A percentile compares a stretch with the other conserved stretches of the same genome.
phyloP scores from a whole-genome alignment of 2,113 vertebrate species.

The Pyxicephalus adspersus region DNA sequence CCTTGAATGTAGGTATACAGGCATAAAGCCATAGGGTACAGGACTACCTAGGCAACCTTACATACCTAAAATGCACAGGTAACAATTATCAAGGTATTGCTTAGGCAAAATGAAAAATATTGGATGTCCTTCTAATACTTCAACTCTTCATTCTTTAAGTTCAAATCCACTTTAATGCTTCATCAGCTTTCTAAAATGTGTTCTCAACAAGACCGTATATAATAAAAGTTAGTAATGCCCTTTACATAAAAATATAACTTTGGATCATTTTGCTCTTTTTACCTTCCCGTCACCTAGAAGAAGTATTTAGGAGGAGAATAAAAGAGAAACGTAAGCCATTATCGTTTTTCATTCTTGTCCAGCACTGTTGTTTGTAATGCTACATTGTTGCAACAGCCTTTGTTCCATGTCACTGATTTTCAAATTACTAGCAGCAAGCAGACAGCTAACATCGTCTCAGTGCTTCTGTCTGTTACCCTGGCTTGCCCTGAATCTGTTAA shows the following conservation, averaged over 20 bases:
- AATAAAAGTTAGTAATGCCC: neutral
- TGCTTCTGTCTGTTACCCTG: neutral
- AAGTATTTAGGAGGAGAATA: slow-evolving; percentile 84
- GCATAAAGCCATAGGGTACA: too few species aligned
- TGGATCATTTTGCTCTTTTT: slow-evolving; percentile 61
- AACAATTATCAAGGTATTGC: too few species aligned
- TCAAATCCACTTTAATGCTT: neutral
- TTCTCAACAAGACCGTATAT: neutral
- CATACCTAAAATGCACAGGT: too few species aligned
- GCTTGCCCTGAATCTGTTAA: neutral
- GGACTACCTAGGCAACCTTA: too few species aligned
- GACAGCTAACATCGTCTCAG: slow-evolving; percentile 25
- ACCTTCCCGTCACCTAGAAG: slow-evolving; percentile 74
- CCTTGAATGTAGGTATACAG: too few species aligned
- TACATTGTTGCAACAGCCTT: neutral
- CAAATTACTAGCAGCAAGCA: neutral
- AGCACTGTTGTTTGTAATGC: neutral
- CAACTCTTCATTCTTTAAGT: too few species aligned
- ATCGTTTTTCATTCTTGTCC: slow-evolving; percentile 8
- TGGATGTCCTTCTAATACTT: too few species aligned
- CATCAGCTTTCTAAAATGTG: neutral
- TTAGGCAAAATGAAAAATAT: too few species aligned
- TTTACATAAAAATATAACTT: slow-evolving; percentile 20
- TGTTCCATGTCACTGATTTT: slow-evolving; percentile 14
- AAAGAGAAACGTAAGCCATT: slow-evolving; percentile 82